phyloP scores from a whole-genome alignment of 2,113 vertebrate genomes.

The Pomatorhinus ruficollis region DNA sequence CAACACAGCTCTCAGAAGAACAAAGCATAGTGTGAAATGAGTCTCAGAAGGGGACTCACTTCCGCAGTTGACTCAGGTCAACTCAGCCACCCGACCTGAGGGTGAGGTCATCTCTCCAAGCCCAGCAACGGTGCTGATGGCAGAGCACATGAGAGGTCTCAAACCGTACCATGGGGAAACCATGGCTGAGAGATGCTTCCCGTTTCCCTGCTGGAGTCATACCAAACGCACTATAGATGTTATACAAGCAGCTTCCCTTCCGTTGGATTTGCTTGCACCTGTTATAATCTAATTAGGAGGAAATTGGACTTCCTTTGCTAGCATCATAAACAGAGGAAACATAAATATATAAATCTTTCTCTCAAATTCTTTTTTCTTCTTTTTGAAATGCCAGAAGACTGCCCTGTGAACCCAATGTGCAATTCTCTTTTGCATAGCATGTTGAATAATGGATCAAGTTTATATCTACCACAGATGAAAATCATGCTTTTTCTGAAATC shows the following conservation, averaged over 20 bases:
- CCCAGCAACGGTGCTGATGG: accelerated
- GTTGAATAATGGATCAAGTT: conserved; percentile 56
- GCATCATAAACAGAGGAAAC: conserved; percentile 3
- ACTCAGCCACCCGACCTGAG: background rate
- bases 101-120: background rate
- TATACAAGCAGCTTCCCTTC: conserved; percentile 1
- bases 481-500: conserved; percentile 32
- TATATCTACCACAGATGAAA: conserved; percentile 25
- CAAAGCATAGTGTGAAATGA: background rate
- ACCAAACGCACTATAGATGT: background rate
- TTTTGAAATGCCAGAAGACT: conserved; percentile 29
- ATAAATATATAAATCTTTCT: conserved; percentile 31
- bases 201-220: background rate
- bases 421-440: conserved; percentile 32
- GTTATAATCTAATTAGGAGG: conserved; percentile 34
- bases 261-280: conserved; percentile 13
- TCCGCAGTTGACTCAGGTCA: background rate
- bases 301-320: conserved; percentile 28
- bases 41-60: background rate
- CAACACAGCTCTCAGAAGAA: background rate
- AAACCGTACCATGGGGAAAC: background rate
- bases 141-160: background rate
- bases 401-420: background rate
- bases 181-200: background rate
- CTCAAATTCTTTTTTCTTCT: conserved; percentile 1